A percentile compares a stretch with the other conserved stretches of the same genome.
phyloP scores from a whole-genome alignment of 2,888 invertebrate species.

The Druceiella hillmani region DNA sequence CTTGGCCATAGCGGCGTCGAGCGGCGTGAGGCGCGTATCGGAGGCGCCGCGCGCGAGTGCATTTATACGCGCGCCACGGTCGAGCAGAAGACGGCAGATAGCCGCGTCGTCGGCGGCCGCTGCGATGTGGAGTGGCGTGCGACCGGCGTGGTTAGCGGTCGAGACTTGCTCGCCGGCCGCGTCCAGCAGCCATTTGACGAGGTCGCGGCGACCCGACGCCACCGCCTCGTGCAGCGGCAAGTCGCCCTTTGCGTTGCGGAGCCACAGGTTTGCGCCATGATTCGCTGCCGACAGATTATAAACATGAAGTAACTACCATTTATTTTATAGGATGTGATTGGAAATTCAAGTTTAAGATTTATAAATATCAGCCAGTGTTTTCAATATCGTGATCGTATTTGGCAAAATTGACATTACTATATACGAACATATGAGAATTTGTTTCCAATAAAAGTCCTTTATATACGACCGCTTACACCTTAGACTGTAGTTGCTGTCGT shows the following conservation, averaged over 20 bases:
- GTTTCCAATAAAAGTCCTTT: too few species aligned
- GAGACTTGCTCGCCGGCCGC: conserved; percentile 80
- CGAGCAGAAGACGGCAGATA: conserved; percentile 82
- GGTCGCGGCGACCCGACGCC: conserved; percentile 80
- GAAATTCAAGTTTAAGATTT: too few species aligned
- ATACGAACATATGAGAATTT: too few species aligned
- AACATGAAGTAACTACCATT: too few species aligned
- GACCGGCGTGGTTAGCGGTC: conserved; percentile 87
- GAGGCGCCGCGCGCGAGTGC: conserved; percentile 76
- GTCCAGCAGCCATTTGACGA: conserved; percentile 83
- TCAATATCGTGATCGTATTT: too few species aligned
- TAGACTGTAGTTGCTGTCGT: too few species aligned
- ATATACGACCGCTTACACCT: too few species aligned
- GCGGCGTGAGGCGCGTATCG: conserved; percentile 81
- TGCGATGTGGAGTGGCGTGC: conserved; percentile 90
- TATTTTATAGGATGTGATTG: too few species aligned
- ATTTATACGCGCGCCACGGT: conserved; percentile 81
- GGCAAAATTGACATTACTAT: too few species aligned
- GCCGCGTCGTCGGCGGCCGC: conserved; percentile 91
- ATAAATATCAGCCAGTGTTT: too few species aligned
- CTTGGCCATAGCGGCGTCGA: conserved; percentile 84
- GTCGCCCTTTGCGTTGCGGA: conserved; percentile 90
- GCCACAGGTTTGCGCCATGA: conserved; percentile 87
- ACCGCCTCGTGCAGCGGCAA: conserved; percentile 95
- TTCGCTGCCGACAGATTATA: too few species aligned